phyloP scores from a whole-genome alignment of 1,140 invertebrate genomes.

The Halictus rubicundus region DNA sequence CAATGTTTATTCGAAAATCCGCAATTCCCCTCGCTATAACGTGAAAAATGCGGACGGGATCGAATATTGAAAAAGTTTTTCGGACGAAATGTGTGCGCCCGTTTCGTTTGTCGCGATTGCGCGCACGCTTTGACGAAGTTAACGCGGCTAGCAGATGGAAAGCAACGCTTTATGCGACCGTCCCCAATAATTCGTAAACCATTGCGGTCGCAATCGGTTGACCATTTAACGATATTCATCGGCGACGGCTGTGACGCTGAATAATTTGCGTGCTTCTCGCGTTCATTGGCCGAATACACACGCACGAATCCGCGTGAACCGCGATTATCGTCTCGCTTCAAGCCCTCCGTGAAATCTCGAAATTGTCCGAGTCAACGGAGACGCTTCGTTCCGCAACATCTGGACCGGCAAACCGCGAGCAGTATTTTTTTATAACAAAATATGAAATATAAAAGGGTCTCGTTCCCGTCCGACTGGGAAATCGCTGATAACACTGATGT shows the following conservation, averaged over 20 bases:
- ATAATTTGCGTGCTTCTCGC: conserved; percentile 25
- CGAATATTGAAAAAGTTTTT: too few species aligned
- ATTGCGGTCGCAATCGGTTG: conserved; percentile 22
- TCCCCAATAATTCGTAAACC: conserved; percentile 32
- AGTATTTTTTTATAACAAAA: not conserved
- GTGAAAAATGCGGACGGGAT: too few species aligned
- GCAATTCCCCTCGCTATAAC: too few species aligned
- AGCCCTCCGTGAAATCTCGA: not conserved
- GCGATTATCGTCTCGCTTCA: conserved; percentile 10
- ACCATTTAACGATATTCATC: conserved; percentile 41
- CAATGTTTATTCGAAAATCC: too few species aligned
- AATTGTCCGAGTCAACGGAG: conserved; percentile 3
- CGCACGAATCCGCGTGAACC: not conserved
- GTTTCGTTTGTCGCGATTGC: not conserved
- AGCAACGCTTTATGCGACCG: conserved; percentile 8
- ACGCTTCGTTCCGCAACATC: too few species aligned
- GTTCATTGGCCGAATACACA: conserved; percentile 4
- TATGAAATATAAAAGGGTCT: not conserved
- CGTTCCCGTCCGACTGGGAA: not conserved
- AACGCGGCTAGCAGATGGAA: not conserved
- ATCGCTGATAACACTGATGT: not conserved
- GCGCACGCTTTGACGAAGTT: not conserved
- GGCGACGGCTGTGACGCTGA: conserved; percentile 15
- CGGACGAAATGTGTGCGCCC: too few species aligned
- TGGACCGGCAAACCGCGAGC: not conserved